phyloP scores from a whole-genome alignment of 1,140 invertebrate genomes.

The Lineus longissimus region DNA sequence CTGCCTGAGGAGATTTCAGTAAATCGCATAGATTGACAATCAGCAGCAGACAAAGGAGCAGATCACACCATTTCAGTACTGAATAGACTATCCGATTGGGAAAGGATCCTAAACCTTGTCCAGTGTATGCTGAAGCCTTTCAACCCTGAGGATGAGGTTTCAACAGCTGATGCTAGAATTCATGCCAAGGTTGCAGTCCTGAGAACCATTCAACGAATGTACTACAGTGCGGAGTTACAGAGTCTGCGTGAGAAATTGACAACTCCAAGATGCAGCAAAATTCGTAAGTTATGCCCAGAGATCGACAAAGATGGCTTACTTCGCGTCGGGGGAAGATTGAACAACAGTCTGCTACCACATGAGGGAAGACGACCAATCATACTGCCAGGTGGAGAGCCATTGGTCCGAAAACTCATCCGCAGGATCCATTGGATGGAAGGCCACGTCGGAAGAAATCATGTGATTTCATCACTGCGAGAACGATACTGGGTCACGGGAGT shows the following conservation, averaged over 20 bases:
- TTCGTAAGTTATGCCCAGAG: background rate
- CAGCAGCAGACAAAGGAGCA: background rate
- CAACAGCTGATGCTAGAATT: background rate
- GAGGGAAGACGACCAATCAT: slow-evolving; percentile 2
- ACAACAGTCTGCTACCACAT: slow-evolving; percentile 2
- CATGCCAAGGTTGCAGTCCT: background rate
- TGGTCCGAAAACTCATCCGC: background rate
- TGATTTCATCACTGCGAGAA: background rate
- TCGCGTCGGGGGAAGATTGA: background rate
- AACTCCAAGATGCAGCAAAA: background rate
- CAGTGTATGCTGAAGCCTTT: background rate
- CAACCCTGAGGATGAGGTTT: background rate
- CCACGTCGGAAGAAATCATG: slow-evolving; percentile 4
- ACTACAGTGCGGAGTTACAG: background rate
- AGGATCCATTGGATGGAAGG: slow-evolving; percentile 2
- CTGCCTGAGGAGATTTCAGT: background rate
- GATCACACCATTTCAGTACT: no score
- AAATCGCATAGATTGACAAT: background rate
- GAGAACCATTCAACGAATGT: background rate
- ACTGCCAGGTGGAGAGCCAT: background rate
- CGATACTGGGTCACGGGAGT: background rate
- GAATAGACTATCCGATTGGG: slow-evolving; percentile 1
- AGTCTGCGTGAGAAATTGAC: background rate
- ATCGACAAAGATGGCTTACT: background rate
- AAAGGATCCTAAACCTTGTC: background rate